Evolutionary conservation across 2,797 vertebrate species (phyloP), one percentile per base, ranked within the genome.

Genomic region (Platyrinchus mystaceus): DNA sequence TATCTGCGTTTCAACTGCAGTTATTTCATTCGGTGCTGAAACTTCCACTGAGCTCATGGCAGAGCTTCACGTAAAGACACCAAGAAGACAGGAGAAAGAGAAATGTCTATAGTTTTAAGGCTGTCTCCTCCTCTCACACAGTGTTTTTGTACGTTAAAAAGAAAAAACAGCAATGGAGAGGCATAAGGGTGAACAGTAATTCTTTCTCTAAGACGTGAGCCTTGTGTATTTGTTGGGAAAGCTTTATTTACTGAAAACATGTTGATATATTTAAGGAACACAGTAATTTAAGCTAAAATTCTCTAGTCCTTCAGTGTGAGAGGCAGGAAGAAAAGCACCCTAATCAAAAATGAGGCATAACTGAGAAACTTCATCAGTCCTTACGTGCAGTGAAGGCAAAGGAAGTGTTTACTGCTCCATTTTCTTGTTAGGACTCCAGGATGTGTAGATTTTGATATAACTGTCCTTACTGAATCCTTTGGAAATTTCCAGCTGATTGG

Each of bases 401-500:
- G 2, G 5, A 18, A 16, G 6, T 27, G 8, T 62, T 75, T 49
- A 26, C 7, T 19, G 36, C 18, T 75, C 26, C 56, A 0, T 8
- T 47, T 59, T 43, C n/a, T 37, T 64, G 6, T 60, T 34, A 52
- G 66, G 39, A n/a, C 56, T 79, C 6, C 64, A 18, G 27, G 30
- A 66, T 1, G 1, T 28, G 12, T 13, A 70, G 26, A 18, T 14
- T 53, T 73, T 64, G 34, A 22, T 58, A 1, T 30, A 69, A 22
- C 8, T 37, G 11, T 30, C 1, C 0, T 47, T 47, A 63, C 0
- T 52, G 55, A 84, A 55, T 63, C 37, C 50, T 41, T 11, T n/a
- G 68, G 75, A 91, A 87, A 60, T 36, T 80, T 93, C 81, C 62
- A 90, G 28, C 12, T 55, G 39, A 55, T 67, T 53, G 46, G 20